Conservation (phyloP, 2,797 vertebrate species). For the Xerus rutilus region DNA sequence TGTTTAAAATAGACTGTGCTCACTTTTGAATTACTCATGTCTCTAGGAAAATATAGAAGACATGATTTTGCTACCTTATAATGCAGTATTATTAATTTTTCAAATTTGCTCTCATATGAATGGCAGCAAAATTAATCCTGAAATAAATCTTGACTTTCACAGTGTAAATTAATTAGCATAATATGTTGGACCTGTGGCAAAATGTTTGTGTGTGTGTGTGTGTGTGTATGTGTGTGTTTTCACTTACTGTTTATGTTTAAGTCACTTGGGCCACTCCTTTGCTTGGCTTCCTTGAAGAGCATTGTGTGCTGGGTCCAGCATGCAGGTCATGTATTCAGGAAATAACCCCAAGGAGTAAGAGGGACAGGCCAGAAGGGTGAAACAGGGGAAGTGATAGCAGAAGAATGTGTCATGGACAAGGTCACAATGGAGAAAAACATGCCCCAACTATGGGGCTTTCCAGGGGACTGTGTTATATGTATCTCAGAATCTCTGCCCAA, state of each 20-base stretch:
- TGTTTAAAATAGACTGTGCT: slow-evolving; percentile 32
- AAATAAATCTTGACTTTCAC: slow-evolving; percentile 43
- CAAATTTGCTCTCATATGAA: slow-evolving; percentile 17
- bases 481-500: background rate
- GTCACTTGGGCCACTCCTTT: background rate
- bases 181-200: background rate
- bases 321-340: background rate
- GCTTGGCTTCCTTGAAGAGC: background rate
- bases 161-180: slow-evolving; percentile 34
- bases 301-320: background rate
- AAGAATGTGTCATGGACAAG: background rate
- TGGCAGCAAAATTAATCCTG: background rate
- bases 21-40: slow-evolving; percentile 32
- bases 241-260: slow-evolving; percentile 41
- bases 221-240: background rate
- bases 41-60: background rate
- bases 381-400: no score
- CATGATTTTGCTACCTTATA: background rate
- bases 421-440: rapidly evolving
- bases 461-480: background rate
- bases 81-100: slow-evolving; percentile 50
- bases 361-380: background rate
- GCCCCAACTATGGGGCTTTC: background rate
- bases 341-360: background rate
- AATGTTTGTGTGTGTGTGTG: background rate